Evolutionary conservation across 2,797 vertebrate genomes (phyloP).

Genomic region (Gymnothorax javanicus): DNA sequence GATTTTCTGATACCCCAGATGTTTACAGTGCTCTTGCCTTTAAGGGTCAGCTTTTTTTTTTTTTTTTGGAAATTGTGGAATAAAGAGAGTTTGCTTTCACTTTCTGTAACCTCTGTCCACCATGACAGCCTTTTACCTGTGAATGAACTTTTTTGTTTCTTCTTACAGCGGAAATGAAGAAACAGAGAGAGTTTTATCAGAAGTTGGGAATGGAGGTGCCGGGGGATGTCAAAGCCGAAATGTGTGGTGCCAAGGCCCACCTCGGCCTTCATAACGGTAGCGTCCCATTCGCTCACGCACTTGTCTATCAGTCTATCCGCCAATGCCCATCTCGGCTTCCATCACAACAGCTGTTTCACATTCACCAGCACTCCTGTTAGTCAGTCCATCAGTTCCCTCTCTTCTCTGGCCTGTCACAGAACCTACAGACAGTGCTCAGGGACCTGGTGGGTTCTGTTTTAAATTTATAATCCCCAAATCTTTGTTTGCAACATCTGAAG

Average conservation of each 20-base stretch:
- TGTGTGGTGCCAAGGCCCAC: conserved; percentile 83
- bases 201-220: conserved; percentile 97
- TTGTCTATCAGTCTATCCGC: not conserved
- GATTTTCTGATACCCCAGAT: too few species aligned
- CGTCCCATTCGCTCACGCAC: not conserved
- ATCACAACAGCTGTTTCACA: conserved; percentile 74
- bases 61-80: not conserved
- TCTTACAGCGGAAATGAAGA: conserved; percentile 92
- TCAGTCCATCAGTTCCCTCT: not conserved
- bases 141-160: not conserved
- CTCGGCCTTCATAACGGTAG: conserved; percentile 81
- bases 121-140: not conserved
- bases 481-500: not conserved
- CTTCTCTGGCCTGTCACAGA: not conserved
- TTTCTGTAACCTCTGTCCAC: not conserved
- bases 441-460: not conserved
- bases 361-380: not conserved
- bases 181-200: conserved; percentile 97
- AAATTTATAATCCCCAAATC: not conserved
- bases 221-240: conserved; percentile 94
- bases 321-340: conserved; percentile 62
- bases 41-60: too few species aligned
- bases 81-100: not conserved
- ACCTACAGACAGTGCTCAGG: not conserved
- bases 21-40: too few species aligned